Percentiles rank a stretch among this genome's conserved stretches.
Evolutionary conservation across 1,140 invertebrate species (phyloP).

Genomic region (Chironomus tepperi): DNA sequence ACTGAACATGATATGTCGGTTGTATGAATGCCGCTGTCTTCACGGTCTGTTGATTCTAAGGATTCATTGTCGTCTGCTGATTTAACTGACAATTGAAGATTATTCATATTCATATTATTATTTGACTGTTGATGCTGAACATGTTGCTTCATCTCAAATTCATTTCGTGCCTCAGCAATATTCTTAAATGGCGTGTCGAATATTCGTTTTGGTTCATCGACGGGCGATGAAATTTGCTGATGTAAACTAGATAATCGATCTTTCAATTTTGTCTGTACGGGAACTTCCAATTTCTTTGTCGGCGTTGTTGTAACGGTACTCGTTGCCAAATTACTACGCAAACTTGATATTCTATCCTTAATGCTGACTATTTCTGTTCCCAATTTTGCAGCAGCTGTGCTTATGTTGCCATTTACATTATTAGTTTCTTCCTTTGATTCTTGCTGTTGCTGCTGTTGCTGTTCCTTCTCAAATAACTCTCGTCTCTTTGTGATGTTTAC

Average conservation of each 20-base stretch:
- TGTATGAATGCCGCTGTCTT: constrained; percentile 74
- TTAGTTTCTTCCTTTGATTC: constrained; percentile 26
- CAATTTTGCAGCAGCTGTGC: constrained; percentile 35
- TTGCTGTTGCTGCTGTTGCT: constrained; percentile 27
- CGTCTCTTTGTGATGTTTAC: constrained; percentile 72
- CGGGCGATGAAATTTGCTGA: background rate
- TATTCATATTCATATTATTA: background rate
- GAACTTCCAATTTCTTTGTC: constrained; percentile 40
- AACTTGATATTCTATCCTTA: constrained; percentile 57
- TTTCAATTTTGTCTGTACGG: constrained; percentile 35
- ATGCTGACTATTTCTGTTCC: constrained; percentile 54
- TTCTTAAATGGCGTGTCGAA: constrained; percentile 36
- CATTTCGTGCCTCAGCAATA: constrained; percentile 39
- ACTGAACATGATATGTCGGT: constrained; percentile 67
- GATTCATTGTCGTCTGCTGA: constrained; percentile 43
- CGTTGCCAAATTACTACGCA: constrained; percentile 32
- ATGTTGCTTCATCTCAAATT: constrained; percentile 37
- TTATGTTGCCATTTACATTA: constrained; percentile 30
- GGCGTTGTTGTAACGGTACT: constrained; percentile 27
- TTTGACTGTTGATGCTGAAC: constrained; percentile 26
- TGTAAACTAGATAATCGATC: constrained; percentile 38
- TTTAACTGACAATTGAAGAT: background rate
- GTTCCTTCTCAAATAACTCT: constrained; percentile 66
- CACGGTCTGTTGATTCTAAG: constrained; percentile 57
- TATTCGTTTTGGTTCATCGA: constrained; percentile 30